Evolutionary conservation across 1,140 invertebrate genomes (phyloP).

Genomic region (Euborellia annulipes): DNA sequence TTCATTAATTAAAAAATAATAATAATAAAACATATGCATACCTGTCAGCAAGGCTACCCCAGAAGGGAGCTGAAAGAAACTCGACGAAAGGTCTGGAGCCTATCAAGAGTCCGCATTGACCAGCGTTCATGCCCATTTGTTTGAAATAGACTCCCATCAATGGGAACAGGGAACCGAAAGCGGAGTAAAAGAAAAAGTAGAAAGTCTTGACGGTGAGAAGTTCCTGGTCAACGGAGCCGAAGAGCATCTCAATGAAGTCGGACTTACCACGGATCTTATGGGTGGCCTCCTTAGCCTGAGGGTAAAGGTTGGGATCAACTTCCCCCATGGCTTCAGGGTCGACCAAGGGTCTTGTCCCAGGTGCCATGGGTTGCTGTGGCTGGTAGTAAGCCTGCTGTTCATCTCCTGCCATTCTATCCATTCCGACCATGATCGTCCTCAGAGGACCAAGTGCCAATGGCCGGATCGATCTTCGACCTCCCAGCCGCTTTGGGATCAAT

Average conservation of each 20-base stretch:
- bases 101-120: slow-evolving; percentile 82
- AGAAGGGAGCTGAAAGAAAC: slow-evolving; percentile 94
- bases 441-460: too few species aligned
- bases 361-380: slow-evolving; percentile 13
- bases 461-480: too few species aligned
- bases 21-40: too few species aligned
- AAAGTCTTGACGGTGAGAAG: slow-evolving; percentile 88
- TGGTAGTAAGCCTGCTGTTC: slow-evolving; percentile 1
- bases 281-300: slow-evolving; percentile 69
- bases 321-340: slow-evolving; percentile 57
- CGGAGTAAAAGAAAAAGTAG: slow-evolving; percentile 99
- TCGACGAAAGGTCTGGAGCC: slow-evolving; percentile 92
- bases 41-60: slow-evolving; percentile 88
- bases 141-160: slow-evolving; percentile 98
- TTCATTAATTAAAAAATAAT: too few species aligned
- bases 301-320: slow-evolving; percentile 53
- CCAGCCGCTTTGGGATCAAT: too few species aligned
- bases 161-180: slow-evolving; percentile 95
- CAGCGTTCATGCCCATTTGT: slow-evolving; percentile 95
- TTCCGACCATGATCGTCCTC: slow-evolving; percentile 4
- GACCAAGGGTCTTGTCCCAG: slow-evolving; percentile 43
- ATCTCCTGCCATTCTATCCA: slow-evolving; percentile 10
- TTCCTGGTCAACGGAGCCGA: slow-evolving; percentile 72
- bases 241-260: slow-evolving; percentile 68
- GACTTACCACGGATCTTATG: slow-evolving; percentile 73